Percentiles rank a stretch among this genome's conserved stretches.
Evolutionary conservation across 1,140 invertebrate genomes (phyloP).

Genomic region (Psilanteris sp.): DNA sequence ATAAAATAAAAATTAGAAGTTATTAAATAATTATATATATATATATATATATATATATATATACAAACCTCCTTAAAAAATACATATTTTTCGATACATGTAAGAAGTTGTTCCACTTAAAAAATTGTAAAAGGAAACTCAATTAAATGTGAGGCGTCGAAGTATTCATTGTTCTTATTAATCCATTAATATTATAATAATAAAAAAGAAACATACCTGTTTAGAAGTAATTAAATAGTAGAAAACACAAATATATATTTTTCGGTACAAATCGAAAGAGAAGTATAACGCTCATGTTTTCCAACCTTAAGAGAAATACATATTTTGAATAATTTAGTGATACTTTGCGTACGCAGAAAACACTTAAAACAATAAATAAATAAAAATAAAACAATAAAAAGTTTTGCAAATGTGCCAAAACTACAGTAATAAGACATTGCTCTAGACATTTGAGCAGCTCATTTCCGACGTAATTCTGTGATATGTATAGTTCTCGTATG

Average conservation of each 20-base stretch:
- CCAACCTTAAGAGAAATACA: conserved; percentile 9
- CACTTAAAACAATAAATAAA: conserved; percentile 12
- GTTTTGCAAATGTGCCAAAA: conserved; percentile 56
- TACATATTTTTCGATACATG: conserved; percentile 19
- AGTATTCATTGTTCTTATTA: conserved; percentile 2
- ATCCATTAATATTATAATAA: conserved; percentile 16
- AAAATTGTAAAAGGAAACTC: conserved; percentile 5
- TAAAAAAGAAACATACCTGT: conserved; percentile 24
- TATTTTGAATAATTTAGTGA: conserved; percentile 33
- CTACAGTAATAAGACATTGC: conserved; percentile 38
- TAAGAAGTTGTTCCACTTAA: conserved; percentile 4
- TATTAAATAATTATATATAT: conserved; percentile 10
- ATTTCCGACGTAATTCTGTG: conserved; percentile 56
- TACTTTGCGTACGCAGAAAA: conserved; percentile 29
- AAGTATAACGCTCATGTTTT: conserved; percentile 44
- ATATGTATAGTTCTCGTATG: conserved; percentile 55
- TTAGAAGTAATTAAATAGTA: conserved; percentile 17
- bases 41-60: too few species aligned
- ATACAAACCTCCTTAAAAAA: conserved; percentile 41
- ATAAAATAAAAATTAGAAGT: neutral
- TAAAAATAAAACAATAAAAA: conserved; percentile 20
- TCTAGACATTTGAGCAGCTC: conserved; percentile 31
- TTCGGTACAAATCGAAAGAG: conserved; percentile 27
- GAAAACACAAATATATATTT: conserved; percentile 42
- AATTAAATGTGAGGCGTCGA: neutral